Conservation (phyloP, 2,113 vertebrate species). For the Periophthalmodon schlosseri region DNA sequence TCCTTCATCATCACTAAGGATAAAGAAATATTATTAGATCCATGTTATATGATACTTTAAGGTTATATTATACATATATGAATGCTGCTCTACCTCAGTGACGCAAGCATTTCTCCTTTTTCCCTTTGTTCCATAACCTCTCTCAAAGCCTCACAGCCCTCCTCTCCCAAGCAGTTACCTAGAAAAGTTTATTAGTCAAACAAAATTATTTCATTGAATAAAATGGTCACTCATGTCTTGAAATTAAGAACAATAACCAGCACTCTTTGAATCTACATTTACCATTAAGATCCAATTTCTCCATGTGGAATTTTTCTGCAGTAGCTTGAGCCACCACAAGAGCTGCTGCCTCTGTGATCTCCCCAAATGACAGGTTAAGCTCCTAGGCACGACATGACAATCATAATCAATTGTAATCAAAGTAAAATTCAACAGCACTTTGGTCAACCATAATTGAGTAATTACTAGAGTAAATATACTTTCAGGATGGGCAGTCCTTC, state of each 20-base stretch:
- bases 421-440: background rate
- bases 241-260: background rate
- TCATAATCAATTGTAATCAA: background rate
- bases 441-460: background rate
- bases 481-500: constrained; percentile 90
- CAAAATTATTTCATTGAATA: background rate
- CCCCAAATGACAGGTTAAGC: constrained; percentile 93
- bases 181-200: background rate
- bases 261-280: background rate
- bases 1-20: constrained; percentile 76
- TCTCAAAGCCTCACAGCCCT: constrained; percentile 88
- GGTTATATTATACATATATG: background rate
- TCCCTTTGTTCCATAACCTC: constrained; percentile 83
- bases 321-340: constrained; percentile 83
- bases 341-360: constrained; percentile 90
- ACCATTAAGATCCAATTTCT: constrained; percentile 96
- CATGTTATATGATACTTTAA: too few species aligned
- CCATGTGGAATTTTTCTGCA: constrained; percentile 82
- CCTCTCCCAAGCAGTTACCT: constrained; percentile 91
- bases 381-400: constrained; percentile 73
- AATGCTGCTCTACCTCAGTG: constrained; percentile 78
- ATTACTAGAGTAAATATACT: constrained; percentile 50
- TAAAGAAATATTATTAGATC: background rate
- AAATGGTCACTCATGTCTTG: too few species aligned
- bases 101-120: constrained; percentile 84